phyloP scores from a whole-genome alignment of 37 sponge, comb jelly and placozoan species.

The Crambe crambe region DNA sequence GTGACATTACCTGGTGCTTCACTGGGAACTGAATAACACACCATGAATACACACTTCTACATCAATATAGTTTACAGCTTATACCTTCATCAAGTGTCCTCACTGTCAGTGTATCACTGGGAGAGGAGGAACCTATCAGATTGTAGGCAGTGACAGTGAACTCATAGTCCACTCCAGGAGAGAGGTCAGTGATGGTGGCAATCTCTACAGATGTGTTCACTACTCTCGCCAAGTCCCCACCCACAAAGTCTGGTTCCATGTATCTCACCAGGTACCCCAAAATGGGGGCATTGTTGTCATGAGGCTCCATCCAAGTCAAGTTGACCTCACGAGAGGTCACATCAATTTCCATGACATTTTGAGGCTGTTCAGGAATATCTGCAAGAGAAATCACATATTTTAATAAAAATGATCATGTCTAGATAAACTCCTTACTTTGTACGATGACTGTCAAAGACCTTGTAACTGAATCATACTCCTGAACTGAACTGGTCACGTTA shows the following conservation, averaged over 20 bases:
- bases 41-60: background rate
- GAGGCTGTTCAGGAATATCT: conserved; percentile 56
- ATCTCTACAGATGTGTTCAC: conserved; percentile 10
- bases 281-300: conserved; percentile 72
- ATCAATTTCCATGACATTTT: conserved; percentile 21
- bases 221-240: background rate
- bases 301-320: conserved; percentile 50
- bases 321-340: conserved; percentile 16
- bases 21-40: background rate
- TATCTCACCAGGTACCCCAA: conserved; percentile 16
- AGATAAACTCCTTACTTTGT: conserved; percentile 28
- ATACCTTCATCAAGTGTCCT: conserved; percentile 53
- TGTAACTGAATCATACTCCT: background rate
- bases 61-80: background rate
- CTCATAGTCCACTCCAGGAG: conserved; percentile 41
- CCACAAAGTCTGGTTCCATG: conserved; percentile 8
- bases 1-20: too few relatives aligned
- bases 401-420: background rate
- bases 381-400: background rate
- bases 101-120: conserved; percentile 15
- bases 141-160: conserved; percentile 63
- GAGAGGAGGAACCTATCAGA: conserved; percentile 29
- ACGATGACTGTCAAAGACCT: conserved; percentile 22
- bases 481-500: conserved; percentile 4
- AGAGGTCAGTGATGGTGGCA: conserved; percentile 27